Base-by-base conservation (phyloP, 1,140 invertebrate genomes). In the Drosophila ogumai region DNA sequence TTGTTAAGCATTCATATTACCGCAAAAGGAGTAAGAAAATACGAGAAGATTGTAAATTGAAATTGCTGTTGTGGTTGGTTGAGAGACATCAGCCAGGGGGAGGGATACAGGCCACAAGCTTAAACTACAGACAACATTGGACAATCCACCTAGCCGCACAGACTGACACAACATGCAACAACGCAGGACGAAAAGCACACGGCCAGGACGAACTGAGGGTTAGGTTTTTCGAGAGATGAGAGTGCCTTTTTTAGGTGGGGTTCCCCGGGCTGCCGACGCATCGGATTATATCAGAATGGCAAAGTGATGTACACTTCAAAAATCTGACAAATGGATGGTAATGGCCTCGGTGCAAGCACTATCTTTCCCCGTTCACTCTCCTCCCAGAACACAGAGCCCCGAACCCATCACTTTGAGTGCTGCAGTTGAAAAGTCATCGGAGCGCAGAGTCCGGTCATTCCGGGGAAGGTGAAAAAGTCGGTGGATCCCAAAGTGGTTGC, bases 221-320 rank as follows among this genome's bases (percentile, higher is more conserved):
- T 58, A 47, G 52, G 38, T 34, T 36, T 57, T 49, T 40, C 44
- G 19, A 19, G 38, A 25, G 43, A 71, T 40, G 52, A 64, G 28
- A 65, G 61, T 66, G 72, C 55, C 47, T 47, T 68, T 66, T 71
- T 71, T 56, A 43, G 49, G n/a, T 32, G 17, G 32, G 32, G 13
- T 46, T 49, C 9, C 17, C 34, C 22, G 13, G 32, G 15, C 31
- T 40, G 28, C 56, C 44, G 40, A 57, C 49, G 75, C 55, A 79
- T 57, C 65, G 71, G 66, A 81, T 81, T 66, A 77, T 72, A 65
- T 81, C 64, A 54, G 77, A 61, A 72, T 72, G 72, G 32, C 73
- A 72, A 60, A 77, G 79, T 49, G 79, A 63, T 76, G 78, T 71
- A 52, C 64, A 59, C 69, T 68, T 58, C 56, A 80, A 74, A 79